Evolutionary conservation across 2,888 invertebrate genomes (phyloP).

Genomic region (Adelphocoris suturalis): DNA sequence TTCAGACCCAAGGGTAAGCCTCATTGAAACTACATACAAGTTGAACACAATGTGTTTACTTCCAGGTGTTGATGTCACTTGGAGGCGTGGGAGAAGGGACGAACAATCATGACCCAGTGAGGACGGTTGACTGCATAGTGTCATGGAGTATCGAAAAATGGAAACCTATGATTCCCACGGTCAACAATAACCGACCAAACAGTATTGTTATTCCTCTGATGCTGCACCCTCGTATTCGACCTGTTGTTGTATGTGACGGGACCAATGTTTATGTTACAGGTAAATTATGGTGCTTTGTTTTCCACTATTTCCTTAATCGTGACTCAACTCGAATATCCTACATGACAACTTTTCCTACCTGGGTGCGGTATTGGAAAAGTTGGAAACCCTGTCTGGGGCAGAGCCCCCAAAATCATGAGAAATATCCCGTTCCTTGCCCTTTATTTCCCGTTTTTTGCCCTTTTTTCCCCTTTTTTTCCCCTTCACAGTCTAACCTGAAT

Average conservation of each 20-base stretch:
- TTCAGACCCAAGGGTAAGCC: too few species aligned
- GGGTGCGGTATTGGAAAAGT: too few species aligned
- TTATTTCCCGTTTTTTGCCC: too few species aligned
- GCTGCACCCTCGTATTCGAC: conserved; percentile 28
- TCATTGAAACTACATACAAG: too few species aligned
- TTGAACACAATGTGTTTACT: too few species aligned
- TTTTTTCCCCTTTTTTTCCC: too few species aligned
- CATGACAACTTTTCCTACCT: too few species aligned
- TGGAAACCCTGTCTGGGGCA: too few species aligned
- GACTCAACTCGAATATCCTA: too few species aligned
- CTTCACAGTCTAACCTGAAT: too few species aligned
- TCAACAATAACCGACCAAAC: neutral
- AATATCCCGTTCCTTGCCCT: too few species aligned
- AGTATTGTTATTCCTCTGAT: conserved; percentile 26
- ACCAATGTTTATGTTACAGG: conserved; percentile 51
- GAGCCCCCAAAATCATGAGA: too few species aligned
- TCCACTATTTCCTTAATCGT: neutral
- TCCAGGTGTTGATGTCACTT: conserved; percentile 47
- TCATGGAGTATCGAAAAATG: conserved; percentile 52
- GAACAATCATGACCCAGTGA: neutral
- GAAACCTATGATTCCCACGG: conserved; percentile 50
- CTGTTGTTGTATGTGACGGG: conserved; percentile 43
- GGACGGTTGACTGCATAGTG: conserved; percentile 41
- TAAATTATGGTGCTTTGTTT: neutral
- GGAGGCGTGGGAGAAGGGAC: conserved; percentile 18